Base-by-base conservation (phyloP, 2,888 invertebrate genomes). In the Bugula neritina region DNA sequence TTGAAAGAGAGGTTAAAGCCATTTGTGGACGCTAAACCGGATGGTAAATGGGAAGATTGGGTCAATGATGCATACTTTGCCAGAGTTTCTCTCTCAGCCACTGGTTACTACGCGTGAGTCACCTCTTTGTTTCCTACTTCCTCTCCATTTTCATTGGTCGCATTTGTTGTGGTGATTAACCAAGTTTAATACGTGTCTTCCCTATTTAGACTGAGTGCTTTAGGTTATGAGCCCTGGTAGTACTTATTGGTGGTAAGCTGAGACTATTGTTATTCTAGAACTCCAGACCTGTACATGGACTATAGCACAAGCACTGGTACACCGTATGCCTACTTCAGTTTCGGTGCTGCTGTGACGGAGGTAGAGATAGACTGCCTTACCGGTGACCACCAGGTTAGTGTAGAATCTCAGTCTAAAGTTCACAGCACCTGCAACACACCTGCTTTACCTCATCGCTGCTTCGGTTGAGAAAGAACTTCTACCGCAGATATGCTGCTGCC, bases 41-140 rank as follows among this genome's bases (percentile, higher is more conserved):
- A 89, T 55, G 90, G 89, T 0, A 89, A 86, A 69, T 95, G 94
- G 94, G 89, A 91, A 79, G 88, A 91, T n/a, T 92, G 92, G 92
- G 87, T 74, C 34, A 63, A 21, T 17, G 54, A 35, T 29, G 72
- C 73, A 13, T 74, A 72, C 71, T 23, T 69, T 17, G 23, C 69
- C 69, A 43, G 54, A 54, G 31, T 70, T 3, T 54, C 52, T 55
- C 72, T 75, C 27, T 72, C 71, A 17, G 29, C 55, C 2, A 54
- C 55, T 58, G 58, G 58, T 23, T 58, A 34, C 71, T 69, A 54
- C 31, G 21, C 23, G 71, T 54, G 2, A 69, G 58, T 69, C 13
- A 10, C 43, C 43, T 43, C 17, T 10, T 43, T n/a, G n/a, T n/a
- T n/a, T n/a, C n/a, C n/a, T n/a, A n/a, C n/a, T n/a, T n/a, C n/a